These are phyloP conservation scores for Gila robusta DNA, from an alignment of 2,797 vertebrate species.

Conservation along the genomic window DNA sequence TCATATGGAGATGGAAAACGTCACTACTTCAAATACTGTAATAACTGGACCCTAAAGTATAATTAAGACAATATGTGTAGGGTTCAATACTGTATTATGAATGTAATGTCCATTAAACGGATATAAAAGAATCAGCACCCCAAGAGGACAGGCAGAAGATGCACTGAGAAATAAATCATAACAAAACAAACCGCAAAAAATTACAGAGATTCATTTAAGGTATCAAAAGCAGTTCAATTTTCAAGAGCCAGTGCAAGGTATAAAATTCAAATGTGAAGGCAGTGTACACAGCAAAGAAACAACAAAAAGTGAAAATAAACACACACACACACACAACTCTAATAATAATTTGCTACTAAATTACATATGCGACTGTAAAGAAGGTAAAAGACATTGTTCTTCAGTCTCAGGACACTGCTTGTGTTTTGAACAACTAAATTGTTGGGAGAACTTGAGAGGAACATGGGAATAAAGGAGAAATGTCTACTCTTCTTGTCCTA, in stretches of 20 bases:
- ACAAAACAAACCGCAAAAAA: not conserved
- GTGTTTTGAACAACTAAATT: not conserved
- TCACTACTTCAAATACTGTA: constrained; percentile 17
- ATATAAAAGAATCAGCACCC: constrained; percentile 25
- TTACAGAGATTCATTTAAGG: constrained; percentile 32
- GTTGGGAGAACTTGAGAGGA: constrained; percentile 7
- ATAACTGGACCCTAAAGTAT: not conserved
- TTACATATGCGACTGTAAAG: constrained; percentile 25
- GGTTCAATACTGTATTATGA: constrained; percentile 18
- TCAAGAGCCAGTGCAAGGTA: constrained; percentile 53
- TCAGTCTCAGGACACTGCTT: constrained; percentile 19
- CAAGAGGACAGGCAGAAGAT: constrained; percentile 16
- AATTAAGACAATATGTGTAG: constrained; percentile 20
- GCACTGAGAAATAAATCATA: constrained; percentile 8
- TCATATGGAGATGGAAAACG: not conserved
- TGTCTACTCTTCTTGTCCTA: constrained; percentile 42
- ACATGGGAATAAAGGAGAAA: constrained; percentile 40
- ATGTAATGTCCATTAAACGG: constrained; percentile 25
- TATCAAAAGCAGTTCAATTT: constrained; percentile 25
- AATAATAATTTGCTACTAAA: constrained; percentile 38
- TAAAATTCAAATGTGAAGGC: constrained; percentile 63
- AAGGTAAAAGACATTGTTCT: constrained; percentile 41
- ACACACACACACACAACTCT: constrained; percentile 45
- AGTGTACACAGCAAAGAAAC: constrained; percentile 59
- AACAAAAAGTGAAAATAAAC: constrained; percentile 33